Evolutionary conservation across 2,113 vertebrate genomes (phyloP).

Genomic region (Numida meleagris): DNA sequence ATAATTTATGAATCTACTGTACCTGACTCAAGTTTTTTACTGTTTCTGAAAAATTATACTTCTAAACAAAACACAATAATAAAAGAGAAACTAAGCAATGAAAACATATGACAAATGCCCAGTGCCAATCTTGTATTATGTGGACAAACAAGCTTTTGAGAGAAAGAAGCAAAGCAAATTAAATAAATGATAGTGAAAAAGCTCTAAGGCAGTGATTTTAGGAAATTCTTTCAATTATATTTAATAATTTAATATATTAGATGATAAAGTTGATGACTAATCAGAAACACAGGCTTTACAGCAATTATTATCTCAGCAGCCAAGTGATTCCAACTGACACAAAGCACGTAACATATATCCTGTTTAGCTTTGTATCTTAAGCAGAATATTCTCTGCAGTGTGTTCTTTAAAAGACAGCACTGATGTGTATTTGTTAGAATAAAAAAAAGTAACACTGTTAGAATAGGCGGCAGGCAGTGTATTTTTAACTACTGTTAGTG

Average conservation of each 20-base stretch:
- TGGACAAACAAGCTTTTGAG: neutral
- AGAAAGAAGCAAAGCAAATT: conserved; percentile 2
- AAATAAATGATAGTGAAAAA: neutral
- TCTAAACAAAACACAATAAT: neutral
- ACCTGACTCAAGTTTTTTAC: neutral
- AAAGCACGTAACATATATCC: neutral
- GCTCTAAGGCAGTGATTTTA: conserved; percentile 36
- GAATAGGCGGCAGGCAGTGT: conserved; percentile 54
- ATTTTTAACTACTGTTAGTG: conserved; percentile 65
- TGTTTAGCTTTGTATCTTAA: conserved; percentile 15
- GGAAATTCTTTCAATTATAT: conserved; percentile 34
- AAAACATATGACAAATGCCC: conserved; percentile 9
- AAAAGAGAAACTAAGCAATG: conserved; percentile 13
- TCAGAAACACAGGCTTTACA: conserved; percentile 16
- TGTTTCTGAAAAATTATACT: conserved; percentile 3
- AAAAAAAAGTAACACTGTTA: conserved; percentile 49
- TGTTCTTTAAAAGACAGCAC: neutral
- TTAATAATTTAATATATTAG: conserved; percentile 16
- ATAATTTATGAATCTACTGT: neutral
- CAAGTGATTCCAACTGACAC: conserved; percentile 17
- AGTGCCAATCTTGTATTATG: conserved; percentile 13
- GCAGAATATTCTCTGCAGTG: neutral
- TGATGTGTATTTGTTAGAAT: conserved; percentile 34
- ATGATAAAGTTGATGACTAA: conserved; percentile 16
- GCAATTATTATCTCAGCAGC: conserved; percentile 23